Evolutionary conservation across 1,140 invertebrate species (phyloP), one percentile per base, ranked within the genome.

Genomic region (Steinernema khuongi): DNA sequence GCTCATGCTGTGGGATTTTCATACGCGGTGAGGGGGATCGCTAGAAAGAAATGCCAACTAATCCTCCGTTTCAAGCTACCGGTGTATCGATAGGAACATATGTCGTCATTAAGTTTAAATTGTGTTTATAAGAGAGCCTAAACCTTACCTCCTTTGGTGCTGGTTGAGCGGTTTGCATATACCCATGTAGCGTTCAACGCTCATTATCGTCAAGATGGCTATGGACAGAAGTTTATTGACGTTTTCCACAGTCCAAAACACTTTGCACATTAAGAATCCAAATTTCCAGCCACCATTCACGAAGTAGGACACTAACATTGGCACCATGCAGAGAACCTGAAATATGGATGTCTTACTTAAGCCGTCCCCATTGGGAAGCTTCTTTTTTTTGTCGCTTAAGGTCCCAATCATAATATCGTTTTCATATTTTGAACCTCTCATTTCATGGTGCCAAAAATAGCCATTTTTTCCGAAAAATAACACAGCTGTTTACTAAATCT

Each of bases 181-280:
- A 22, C 2, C 50, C 7, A 60, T 22, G 50, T 60, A 60, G 4
- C 50, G 50, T 60, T 60, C 50, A 60, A 60, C 4, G 50, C 50
- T 60, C 50, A 60, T 60, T n/a, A 60, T 60, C 26, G 50, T 60
- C 7, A 60, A 22, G 14, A 60, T n/a, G 19, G 50, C 50, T 2
- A 60, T 22, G 26, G 50, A 60, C 4, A 60, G 22, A 11, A 60
- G 50, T 26, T 60, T 60, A 60, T 60, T 60, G 50, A 60, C 50
- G 50, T 60, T 60, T 60, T 60, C 50, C 4, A 60, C 50, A 14
- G 50, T 60, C 50, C 50, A 60, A 26, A 60, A 60, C 26, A 60
- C 22, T 60, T 60, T 60, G 22, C 50, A 60, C 50, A 60, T 60
- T 11, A 60, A 4, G 19, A 60, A 60, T 11, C 50, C 50, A 4